phyloP scores from a whole-genome alignment of 2,888 invertebrate genomes.

The Chirona hameri region DNA sequence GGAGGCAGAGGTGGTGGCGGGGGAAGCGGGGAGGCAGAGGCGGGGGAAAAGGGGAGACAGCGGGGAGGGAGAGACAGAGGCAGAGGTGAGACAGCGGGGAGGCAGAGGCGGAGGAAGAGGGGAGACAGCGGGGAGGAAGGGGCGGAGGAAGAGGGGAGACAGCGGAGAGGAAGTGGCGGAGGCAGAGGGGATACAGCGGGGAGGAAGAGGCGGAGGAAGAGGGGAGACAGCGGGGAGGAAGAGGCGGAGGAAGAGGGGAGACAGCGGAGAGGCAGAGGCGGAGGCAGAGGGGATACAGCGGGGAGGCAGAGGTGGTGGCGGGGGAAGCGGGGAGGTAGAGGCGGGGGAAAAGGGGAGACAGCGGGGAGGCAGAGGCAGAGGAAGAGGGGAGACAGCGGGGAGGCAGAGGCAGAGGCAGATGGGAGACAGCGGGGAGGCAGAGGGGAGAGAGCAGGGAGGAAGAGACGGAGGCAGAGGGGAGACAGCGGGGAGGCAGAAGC shows the following conservation, averaged over 20 bases:
- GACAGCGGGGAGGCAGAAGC: no score
- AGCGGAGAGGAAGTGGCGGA: no score
- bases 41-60: neutral
- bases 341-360: neutral
- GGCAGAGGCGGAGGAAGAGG: no score
- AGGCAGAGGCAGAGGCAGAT: no score
- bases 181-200: neutral
- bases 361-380: slow-evolving; percentile 25
- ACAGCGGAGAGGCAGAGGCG: neutral
- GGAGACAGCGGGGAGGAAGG: no score
- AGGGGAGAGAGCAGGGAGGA: no score
- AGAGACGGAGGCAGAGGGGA: neutral
- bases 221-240: neutral
- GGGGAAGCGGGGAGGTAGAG: neutral
- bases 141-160: no score
- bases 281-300: neutral
- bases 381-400: neutral
- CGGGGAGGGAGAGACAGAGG: slow-evolving; percentile 28
- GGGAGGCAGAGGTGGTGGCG: neutral
- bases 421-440: no score
- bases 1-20: neutral
- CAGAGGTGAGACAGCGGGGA: neutral
- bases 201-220: neutral
- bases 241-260: neutral
- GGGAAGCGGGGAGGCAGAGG: neutral